Conservation (phyloP, 2,113 vertebrate genomes). For the Seriola dumerili region DNA sequence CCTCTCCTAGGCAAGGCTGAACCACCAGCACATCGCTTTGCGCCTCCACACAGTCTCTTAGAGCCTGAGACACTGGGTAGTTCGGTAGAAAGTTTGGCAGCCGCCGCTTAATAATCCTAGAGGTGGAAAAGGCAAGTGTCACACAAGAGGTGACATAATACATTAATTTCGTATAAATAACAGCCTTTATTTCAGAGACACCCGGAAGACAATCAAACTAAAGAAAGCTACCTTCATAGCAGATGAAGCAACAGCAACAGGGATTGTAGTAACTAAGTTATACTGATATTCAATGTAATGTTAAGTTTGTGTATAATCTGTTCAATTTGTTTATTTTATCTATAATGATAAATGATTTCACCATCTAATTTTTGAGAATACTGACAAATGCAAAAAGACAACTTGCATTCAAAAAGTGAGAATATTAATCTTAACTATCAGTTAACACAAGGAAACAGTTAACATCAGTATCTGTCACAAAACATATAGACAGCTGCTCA, state of each 20-base stretch:
- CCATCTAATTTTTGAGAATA: not conserved
- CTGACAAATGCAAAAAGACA: not conserved
- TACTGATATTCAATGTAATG: not conserved
- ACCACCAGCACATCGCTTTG: slow-evolving; percentile 66
- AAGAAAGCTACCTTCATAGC: not conserved
- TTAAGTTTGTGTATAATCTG: not conserved
- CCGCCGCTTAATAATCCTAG: slow-evolving; percentile 56
- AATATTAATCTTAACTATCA: not conserved
- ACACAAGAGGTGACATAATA: not conserved
- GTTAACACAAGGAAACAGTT: no score
- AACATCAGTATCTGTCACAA: not conserved
- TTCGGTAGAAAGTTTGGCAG: slow-evolving; percentile 65
- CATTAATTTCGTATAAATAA: not conserved
- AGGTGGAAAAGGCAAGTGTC: not conserved
- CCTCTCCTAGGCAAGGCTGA: slow-evolving; percentile 75
- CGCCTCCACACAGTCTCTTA: slow-evolving; percentile 70
- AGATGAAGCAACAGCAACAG: not conserved
- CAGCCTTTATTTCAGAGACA: not conserved
- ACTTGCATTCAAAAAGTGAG: not conserved
- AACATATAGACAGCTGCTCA: not conserved
- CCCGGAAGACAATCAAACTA: not conserved
- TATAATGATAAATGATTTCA: not conserved
- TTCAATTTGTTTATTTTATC: not conserved
- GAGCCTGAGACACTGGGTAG: slow-evolving; percentile 61
- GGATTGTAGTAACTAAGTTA: not conserved